These are phyloP conservation scores for Hypselothyrea guttata DNA, from an alignment of 2,888 invertebrate genomes.

Conservation along the genomic window DNA sequence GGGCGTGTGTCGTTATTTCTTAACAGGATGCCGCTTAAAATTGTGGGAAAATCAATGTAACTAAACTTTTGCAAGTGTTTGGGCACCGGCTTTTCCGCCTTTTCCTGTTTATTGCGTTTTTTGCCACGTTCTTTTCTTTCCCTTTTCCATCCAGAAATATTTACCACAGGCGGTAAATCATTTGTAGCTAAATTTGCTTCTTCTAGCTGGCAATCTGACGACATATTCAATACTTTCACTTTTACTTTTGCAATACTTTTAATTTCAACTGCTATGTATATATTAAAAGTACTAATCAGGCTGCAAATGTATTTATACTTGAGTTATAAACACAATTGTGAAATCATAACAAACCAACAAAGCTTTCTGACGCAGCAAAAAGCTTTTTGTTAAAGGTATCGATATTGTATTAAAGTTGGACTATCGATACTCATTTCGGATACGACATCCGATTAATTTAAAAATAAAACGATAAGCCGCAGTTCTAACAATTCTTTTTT, in stretches of 20 bases:
- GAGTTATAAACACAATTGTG: background rate
- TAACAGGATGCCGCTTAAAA: slow-evolving; percentile 13
- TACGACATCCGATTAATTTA: too few relatives aligned
- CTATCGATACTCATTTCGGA: too few relatives aligned
- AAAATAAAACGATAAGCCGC: too few relatives aligned
- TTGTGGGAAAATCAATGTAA: background rate
- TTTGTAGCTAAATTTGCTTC: background rate
- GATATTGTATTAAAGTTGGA: too few relatives aligned
- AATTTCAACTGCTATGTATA: too few relatives aligned
- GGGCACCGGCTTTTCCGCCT: background rate
- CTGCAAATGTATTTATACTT: too few relatives aligned
- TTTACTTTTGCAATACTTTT: background rate
- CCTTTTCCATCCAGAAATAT: slow-evolving; percentile 13
- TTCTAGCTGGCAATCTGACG: background rate
- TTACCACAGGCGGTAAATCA: slow-evolving; percentile 1
- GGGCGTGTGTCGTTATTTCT: background rate
- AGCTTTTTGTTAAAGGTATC: too few relatives aligned
- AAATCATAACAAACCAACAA: background rate
- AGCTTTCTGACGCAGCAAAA: background rate
- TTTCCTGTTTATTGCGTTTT: background rate
- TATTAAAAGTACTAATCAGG: background rate
- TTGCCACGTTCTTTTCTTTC: background rate
- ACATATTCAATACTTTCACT: background rate
- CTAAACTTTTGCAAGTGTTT: background rate
- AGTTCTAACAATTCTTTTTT: too few relatives aligned